Evolutionary conservation across 2,113 vertebrate species (phyloP), one percentile per base, ranked within the genome.

Genomic region (Syngnathus scovelli): DNA sequence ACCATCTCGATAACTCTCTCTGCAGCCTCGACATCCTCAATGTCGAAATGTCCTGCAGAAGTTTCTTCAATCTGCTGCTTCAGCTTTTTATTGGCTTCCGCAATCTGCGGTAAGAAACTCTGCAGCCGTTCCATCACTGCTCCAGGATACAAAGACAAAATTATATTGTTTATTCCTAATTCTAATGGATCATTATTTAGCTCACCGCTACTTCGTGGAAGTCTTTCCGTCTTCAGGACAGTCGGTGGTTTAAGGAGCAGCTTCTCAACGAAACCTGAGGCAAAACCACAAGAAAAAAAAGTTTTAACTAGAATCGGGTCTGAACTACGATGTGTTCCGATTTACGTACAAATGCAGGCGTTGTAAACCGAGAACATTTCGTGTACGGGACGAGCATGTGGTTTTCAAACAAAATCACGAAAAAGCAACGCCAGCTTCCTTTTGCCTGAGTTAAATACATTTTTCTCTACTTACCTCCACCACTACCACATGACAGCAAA

Each of bases 1-100:
- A 41, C 96, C 95, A 98, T 96, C 85, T 98, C 93, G 80, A 98
- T 94, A 59, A 98, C 71, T 61, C 89, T 92, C 75, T 91, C 92
- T 0, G 83, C 82, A 11, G 75, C 85, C n/a, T 93, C 91, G 46
- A 93, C 78, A 10, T 88, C 87, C 88, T 98, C 95, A 27, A 96
- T 97, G 78, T 96, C 91, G 80, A 95, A 98, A 46, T 43, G 76
- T 46, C 91, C 91, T 48, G 85, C 79, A 4, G 93, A 90, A 43
- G 85, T 85, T 1, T 81, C 79, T 13, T 91, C 86, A 83, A 96
- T 95, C 79, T 94, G 92, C 83, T 79, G 89, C 74, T 70, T 90
- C 39, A 98, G 88, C 54, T 93, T 91, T 72, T 94, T 88, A 19
- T 98, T 98, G 68, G 96, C 95, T 51, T 89, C 86, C 0, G 94